Evolutionary conservation across 2,113 vertebrate species (phyloP), one percentile per base, ranked within the genome.

Genomic region (Genyomyrus donnyi): DNA sequence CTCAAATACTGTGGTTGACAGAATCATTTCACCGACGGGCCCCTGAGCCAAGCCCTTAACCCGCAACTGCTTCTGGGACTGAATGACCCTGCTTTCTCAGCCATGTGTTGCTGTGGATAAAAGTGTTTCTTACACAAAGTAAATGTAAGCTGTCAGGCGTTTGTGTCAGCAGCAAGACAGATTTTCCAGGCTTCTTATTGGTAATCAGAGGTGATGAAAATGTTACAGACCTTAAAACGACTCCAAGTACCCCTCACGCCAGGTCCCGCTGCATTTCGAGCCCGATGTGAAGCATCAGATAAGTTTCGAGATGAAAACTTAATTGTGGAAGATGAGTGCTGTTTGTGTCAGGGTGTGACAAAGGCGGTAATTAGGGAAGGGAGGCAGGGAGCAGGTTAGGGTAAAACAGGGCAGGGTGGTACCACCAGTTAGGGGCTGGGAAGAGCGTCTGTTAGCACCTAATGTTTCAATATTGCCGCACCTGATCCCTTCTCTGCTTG

Each of bases 391-490:
- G 50, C 50, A 56, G 50, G 49, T 87, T 24, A 49, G 50, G 85
- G 85, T 35, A 4, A 56, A 39, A 17, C 27, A 5, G 48, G 85
- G 27, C 83, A n/a, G 45, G 42, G 45, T 46, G 83, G 9, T 13
- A 46, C 5, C 42, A 11, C 8, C 35, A 46, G 45, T 1, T 70
- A 27, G 45, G 45, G 45, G 83, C 19, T 85, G 48, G 31, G 50
- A 31, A 87, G 50, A 87, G 35, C 17, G 31, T 52, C 85, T 87
- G 85, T 53, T 53, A 87, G 50, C 31, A 56, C 49, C 50, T 87
- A 87, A 87, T 87, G 85, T 87, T 87, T 87, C 50, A 35, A 87
- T 87, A 87, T 53, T 87, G 49, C 31, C 2, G 50, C 85, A 87
- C 85, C 85, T 87, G 85, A 87, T 53, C 50, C 85, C 85, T 50